Percentiles rank a stretch among this genome's conserved stretches.
phyloP scores from a whole-genome alignment of 1,140 invertebrate genomes.

The Cepaea nemoralis region DNA sequence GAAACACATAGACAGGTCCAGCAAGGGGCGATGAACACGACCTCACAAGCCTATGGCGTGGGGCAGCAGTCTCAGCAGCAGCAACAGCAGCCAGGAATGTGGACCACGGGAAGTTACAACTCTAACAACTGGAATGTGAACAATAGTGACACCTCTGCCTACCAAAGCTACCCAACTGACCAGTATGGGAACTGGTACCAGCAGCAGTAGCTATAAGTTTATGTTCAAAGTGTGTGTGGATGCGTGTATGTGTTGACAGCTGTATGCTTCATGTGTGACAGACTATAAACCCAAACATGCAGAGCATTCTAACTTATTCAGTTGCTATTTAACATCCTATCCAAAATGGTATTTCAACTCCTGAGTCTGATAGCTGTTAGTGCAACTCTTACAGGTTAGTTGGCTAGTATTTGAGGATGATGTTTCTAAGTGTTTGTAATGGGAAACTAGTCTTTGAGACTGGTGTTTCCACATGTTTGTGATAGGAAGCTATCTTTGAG shows the following conservation, averaged over 20 bases:
- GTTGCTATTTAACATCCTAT: too few relatives aligned
- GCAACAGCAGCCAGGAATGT: not conserved
- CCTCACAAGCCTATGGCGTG: not conserved
- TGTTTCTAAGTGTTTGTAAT: too few relatives aligned
- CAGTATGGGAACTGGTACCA: conserved; percentile 35
- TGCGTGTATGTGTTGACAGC: not conserved
- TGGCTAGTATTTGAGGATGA: too few relatives aligned
- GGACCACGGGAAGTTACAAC: not conserved
- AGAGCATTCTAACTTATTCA: too few relatives aligned
- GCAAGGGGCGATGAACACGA: conserved; percentile 27
- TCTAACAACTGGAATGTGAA: conserved; percentile 8
- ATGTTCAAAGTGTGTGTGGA: not conserved
- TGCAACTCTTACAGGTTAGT: too few relatives aligned
- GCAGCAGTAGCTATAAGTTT: not conserved
- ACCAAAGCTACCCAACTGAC: conserved; percentile 18
- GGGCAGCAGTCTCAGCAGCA: not conserved
- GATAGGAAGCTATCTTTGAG: too few relatives aligned
- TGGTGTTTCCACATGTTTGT: too few relatives aligned
- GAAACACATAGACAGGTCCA: conserved; percentile 24
- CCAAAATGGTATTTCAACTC: too few relatives aligned
- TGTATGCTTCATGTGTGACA: not conserved
- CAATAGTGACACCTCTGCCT: not conserved
- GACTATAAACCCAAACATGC: too few relatives aligned
- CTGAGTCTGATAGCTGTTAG: too few relatives aligned
- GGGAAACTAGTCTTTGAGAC: too few relatives aligned